Percentiles rank a stretch among this genome's conserved stretches.
phyloP scores from a whole-genome alignment of 2,113 vertebrate species.

The Myotis yumanensis region DNA sequence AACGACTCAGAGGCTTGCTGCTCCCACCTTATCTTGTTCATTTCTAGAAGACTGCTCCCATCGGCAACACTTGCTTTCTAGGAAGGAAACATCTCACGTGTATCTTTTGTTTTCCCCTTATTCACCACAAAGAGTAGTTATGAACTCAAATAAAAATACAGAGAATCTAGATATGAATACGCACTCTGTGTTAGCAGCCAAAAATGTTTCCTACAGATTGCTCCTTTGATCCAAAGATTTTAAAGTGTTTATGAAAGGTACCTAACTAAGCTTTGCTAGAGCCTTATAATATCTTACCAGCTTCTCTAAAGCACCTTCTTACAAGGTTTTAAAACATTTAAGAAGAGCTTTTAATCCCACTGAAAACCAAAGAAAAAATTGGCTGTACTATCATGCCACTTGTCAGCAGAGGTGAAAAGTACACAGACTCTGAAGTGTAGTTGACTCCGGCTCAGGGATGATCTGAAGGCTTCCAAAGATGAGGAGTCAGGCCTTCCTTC shows the following conservation, averaged over 20 bases:
- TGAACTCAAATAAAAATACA: constrained; percentile 15
- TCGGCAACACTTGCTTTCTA: neutral
- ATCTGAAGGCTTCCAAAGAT: neutral
- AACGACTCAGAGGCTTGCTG: neutral
- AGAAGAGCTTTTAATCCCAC: constrained; percentile 55
- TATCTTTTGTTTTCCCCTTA: neutral
- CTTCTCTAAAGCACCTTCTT: neutral
- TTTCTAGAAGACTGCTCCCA: neutral
- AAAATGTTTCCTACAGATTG: neutral
- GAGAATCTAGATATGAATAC: constrained; percentile 15
- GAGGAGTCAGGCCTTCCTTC: neutral
- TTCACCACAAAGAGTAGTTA: constrained; percentile 12
- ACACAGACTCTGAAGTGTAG: neutral
- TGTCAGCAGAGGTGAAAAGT: neutral
- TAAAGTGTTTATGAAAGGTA: constrained; percentile 50
- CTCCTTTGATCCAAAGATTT: constrained; percentile 23
- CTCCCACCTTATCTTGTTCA: neutral
- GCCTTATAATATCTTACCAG: neutral
- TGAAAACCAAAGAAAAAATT: constrained; percentile 30
- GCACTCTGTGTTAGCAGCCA: neutral
- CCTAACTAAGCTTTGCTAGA: neutral
- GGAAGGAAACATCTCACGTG: neutral
- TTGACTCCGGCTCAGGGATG: neutral
- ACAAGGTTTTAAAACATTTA: neutral
- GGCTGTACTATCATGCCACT: neutral